Conservation (phyloP, 2,113 vertebrate species). For the Cochlearius cochlearius region DNA sequence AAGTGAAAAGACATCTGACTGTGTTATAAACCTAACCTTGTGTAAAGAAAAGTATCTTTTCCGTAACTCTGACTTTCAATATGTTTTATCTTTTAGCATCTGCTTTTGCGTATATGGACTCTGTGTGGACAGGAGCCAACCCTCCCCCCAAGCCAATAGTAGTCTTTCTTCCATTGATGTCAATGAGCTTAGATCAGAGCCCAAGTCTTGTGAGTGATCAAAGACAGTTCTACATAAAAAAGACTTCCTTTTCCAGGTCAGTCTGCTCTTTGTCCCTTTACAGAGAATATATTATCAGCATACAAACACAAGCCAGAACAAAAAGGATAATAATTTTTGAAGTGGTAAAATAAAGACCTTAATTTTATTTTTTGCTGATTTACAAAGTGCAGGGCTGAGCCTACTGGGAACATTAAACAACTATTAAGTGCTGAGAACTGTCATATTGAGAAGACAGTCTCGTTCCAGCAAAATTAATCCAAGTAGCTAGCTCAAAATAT, state of each 20-base stretch:
- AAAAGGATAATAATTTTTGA: slow-evolving; percentile 44
- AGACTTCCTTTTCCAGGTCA: slow-evolving; percentile 54
- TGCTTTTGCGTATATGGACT: background rate
- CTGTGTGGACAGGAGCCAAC: slow-evolving; percentile 5
- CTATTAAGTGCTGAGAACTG: slow-evolving; percentile 22
- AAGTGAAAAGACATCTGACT: background rate
- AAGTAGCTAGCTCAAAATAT: slow-evolving; percentile 26
- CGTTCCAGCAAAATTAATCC: slow-evolving; percentile 34
- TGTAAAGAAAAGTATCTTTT: background rate
- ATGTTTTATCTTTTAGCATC: slow-evolving; percentile 36
- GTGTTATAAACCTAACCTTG: background rate
- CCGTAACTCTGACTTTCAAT: background rate
- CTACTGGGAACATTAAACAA: slow-evolving; percentile 27
- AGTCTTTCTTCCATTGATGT: slow-evolving; percentile 47
- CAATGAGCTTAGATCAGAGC: slow-evolving; percentile 41
- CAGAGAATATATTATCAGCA: slow-evolving; percentile 15
- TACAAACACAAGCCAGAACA: slow-evolving; percentile 43
- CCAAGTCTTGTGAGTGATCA: slow-evolving; percentile 40
- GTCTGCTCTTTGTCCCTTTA: slow-evolving; percentile 46
- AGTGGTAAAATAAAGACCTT: slow-evolving; percentile 32
- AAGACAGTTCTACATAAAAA: slow-evolving; percentile 44
- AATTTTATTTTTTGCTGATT: slow-evolving; percentile 55
- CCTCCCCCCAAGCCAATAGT: background rate
- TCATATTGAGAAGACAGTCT: background rate
- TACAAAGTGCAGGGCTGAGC: slow-evolving; percentile 25